Evolutionary conservation across 2,888 invertebrate genomes (phyloP).

Genomic region (Leptinotarsa rubiginosa): DNA sequence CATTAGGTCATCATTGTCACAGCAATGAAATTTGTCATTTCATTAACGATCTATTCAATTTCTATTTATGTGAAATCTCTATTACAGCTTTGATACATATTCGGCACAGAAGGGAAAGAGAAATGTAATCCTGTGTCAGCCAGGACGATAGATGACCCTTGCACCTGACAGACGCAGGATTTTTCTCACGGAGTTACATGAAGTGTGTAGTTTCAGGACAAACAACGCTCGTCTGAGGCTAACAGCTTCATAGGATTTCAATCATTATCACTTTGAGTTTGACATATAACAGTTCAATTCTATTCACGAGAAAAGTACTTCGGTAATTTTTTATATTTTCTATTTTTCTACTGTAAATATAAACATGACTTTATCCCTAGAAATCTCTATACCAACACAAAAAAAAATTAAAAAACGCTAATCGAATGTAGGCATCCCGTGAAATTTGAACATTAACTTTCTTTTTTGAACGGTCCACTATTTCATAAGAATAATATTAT

Average conservation of each 20-base stretch:
- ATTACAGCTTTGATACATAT: constrained; percentile 51
- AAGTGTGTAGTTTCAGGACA: constrained; percentile 41
- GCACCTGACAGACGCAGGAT: constrained; percentile 62
- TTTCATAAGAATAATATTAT: too few species aligned
- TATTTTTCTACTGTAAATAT: too few species aligned
- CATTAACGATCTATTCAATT: constrained; percentile 10
- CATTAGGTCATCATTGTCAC: too few species aligned
- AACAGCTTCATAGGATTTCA: constrained; percentile 3
- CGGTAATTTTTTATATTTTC: too few species aligned
- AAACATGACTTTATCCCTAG: too few species aligned
- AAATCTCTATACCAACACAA: too few species aligned
- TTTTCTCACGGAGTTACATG: constrained; percentile 58
- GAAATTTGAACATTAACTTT: too few species aligned
- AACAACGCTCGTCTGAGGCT: constrained; percentile 24
- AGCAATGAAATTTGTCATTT: background rate
- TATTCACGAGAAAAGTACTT: too few species aligned
- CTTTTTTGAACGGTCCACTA: too few species aligned
- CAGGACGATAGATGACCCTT: constrained; percentile 63
- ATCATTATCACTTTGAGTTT: background rate
- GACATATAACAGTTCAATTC: background rate
- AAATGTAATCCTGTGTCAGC: constrained; percentile 63
- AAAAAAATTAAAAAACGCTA: too few species aligned
- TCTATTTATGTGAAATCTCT: constrained; percentile 39
- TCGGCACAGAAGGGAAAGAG: constrained; percentile 51
- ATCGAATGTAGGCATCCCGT: too few species aligned